Conservation (phyloP, 2,888 invertebrate genomes). For the Xestia c-nigrum region DNA sequence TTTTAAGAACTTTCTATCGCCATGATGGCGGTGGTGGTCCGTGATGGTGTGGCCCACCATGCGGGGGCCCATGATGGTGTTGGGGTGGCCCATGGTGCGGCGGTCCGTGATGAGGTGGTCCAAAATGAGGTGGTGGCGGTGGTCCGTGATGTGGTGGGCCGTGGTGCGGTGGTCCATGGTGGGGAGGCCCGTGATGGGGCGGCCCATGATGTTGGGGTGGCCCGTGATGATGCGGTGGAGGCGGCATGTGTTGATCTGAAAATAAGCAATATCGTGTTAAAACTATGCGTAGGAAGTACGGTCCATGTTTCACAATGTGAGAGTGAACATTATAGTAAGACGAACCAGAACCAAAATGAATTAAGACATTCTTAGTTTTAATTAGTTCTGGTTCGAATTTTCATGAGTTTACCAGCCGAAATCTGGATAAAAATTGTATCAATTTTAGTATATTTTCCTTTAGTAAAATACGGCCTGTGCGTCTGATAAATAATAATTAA, state of each 20-base stretch:
- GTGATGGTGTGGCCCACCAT: conserved; percentile 24
- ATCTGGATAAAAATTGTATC: background rate
- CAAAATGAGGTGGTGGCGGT: conserved; percentile 43
- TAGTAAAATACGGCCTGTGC: background rate
- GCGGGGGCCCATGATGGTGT: conserved; percentile 36
- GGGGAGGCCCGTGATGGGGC: conserved; percentile 53
- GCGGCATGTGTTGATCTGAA: conserved; percentile 68
- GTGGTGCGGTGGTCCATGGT: conserved; percentile 27
- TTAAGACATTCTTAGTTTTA: background rate
- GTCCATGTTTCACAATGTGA: background rate
- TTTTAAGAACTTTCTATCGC: conserved; percentile 20
- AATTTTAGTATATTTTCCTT: conserved; percentile 2
- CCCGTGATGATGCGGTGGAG: conserved; percentile 61
- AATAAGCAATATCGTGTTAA: conserved; percentile 9
- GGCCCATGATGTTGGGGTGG: conserved; percentile 63
- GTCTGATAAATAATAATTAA: background rate
- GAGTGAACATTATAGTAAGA: too few species aligned
- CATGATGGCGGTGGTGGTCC: conserved; percentile 41
- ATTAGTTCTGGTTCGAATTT: background rate
- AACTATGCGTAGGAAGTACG: background rate
- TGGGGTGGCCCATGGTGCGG: conserved; percentile 38
- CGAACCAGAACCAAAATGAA: too few species aligned
- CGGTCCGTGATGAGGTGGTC: conserved; percentile 28
- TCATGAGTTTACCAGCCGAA: background rate
- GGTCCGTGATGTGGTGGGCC: conserved; percentile 56